Percentiles rank a stretch among this genome's conserved stretches.
These are phyloP conservation scores for Erebia epiphron DNA, from an alignment of 2,888 invertebrate genomes.

Conservation along the genomic window DNA sequence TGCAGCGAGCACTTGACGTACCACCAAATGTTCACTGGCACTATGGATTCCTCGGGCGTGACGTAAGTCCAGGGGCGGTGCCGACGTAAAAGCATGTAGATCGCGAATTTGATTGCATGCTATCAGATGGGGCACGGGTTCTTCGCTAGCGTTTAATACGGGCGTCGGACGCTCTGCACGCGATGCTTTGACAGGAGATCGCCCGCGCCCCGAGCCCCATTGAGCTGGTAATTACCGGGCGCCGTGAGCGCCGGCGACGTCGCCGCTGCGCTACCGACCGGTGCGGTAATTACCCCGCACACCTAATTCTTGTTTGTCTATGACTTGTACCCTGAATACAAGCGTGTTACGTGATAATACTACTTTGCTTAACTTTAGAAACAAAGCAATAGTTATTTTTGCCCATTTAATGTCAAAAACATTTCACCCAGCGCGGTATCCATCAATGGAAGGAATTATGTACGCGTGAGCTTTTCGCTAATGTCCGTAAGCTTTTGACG, in stretches of 20 bases:
- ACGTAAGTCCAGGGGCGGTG: constrained; percentile 78
- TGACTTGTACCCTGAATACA: constrained; percentile 15
- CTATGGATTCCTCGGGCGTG: constrained; percentile 73
- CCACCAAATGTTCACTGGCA: constrained; percentile 74
- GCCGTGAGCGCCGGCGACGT: constrained; percentile 77
- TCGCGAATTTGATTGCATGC: constrained; percentile 82
- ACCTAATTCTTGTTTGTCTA: constrained; percentile 40
- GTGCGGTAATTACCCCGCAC: constrained; percentile 48
- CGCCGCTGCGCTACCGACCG: constrained; percentile 52
- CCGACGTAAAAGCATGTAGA: constrained; percentile 80
- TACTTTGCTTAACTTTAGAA: background rate
- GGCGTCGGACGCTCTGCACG: constrained; percentile 75
- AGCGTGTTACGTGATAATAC: background rate
- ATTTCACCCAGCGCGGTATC: background rate
- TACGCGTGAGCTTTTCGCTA: background rate
- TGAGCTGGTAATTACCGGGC: constrained; percentile 74
- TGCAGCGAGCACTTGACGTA: background rate
- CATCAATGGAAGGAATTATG: background rate
- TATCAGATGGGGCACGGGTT: constrained; percentile 81
- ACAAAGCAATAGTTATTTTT: background rate
- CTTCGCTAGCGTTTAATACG: constrained; percentile 81
- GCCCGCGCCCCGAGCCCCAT: constrained; percentile 70
- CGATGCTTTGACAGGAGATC: constrained; percentile 80
- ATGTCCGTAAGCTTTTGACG: background rate
- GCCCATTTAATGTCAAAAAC: background rate